Evolutionary conservation across 2,797 vertebrate species (phyloP).

Genomic region (Enteromius thamalakanensis): DNA sequence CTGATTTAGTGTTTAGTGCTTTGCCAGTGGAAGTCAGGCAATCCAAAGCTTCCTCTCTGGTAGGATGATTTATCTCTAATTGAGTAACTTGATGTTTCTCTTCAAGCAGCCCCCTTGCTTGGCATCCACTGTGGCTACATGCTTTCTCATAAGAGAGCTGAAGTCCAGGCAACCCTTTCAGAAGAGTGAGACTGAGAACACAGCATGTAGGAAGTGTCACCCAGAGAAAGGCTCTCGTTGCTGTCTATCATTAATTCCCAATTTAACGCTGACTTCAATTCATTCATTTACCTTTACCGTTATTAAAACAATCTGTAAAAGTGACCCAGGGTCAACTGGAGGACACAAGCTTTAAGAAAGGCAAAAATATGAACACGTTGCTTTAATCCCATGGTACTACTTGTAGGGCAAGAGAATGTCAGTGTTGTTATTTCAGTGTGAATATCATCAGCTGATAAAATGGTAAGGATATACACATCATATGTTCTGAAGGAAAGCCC

Average conservation of each 20-base stretch:
- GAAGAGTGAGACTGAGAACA: constrained; percentile 67
- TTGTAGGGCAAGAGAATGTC: background rate
- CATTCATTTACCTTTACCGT: constrained; percentile 1
- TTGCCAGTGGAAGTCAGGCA: constrained; percentile 56
- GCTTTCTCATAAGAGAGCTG: constrained; percentile 75
- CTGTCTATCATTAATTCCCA: constrained; percentile 36
- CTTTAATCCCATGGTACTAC: background rate
- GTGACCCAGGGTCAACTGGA: background rate
- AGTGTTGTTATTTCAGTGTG: background rate
- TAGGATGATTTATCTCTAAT: constrained; percentile 49
- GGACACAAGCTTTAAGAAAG: background rate
- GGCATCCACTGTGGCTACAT: constrained; percentile 73
- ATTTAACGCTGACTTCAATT: constrained; percentile 27
- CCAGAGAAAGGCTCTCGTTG: constrained; percentile 53
- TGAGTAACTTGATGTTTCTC: constrained; percentile 69
- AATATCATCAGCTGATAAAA: background rate
- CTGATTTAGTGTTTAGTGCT: constrained; percentile 55
- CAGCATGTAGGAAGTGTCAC: constrained; percentile 73
- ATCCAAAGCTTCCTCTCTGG: constrained; percentile 41
- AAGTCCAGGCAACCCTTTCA: constrained; percentile 79
- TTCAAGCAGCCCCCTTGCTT: constrained; percentile 71
- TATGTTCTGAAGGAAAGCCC: background rate
- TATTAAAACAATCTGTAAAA: constrained; percentile 8
- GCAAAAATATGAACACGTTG: background rate
- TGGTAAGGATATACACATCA: background rate